Evolutionary conservation across 1,140 invertebrate genomes (phyloP), one percentile per base, ranked within the genome.

Genomic region (Episyrphus balteatus): DNA sequence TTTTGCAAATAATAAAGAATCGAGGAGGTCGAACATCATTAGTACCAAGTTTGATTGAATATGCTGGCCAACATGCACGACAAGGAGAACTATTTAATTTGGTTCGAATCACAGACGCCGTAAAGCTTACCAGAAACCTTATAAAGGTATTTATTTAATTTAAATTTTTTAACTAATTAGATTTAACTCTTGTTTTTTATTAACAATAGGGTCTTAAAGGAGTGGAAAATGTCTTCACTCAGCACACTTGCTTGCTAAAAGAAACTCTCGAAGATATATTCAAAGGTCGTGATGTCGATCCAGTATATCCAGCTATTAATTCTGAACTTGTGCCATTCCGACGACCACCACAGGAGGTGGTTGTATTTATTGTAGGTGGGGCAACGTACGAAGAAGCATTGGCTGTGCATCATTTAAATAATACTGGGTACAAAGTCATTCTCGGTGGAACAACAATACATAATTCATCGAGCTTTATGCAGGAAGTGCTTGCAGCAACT

Each of bases 211-310:
- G 84, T 32, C 70, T 92, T 13, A 88, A 88, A 72, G 93, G 92
- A 5, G 91, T 98, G 3, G 94, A 98, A 66, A 98, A 98, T 72
- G 91, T 98, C 51, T 98, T 94, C 62, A 96, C 93, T 0, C 93
- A 98, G 64, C 93, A 98, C 68, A 84, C 81, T 13, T 92, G 93
- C 0, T 65, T 93, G 11, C 59, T 98, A 2, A 82, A 84, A 57
- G 84, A 91, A 62, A 84, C 84, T 0, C 56, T 97, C 0, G 92
- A 95, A 63, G 91, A 95, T 66, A 71, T 95, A 7, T 79, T 92
- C 7, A 92, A 88, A 66, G 90, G 90, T 5, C 84, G 84, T 63
- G 73, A 97, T 14, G 83, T 82, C 51, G 87, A 90, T 53, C 80
- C 82, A 37, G 66, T 77, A 1, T 97, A 86, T 72, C 92, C 92